Base-by-base conservation (phyloP, 2,888 invertebrate genomes). In the Dasypolia templi region DNA sequence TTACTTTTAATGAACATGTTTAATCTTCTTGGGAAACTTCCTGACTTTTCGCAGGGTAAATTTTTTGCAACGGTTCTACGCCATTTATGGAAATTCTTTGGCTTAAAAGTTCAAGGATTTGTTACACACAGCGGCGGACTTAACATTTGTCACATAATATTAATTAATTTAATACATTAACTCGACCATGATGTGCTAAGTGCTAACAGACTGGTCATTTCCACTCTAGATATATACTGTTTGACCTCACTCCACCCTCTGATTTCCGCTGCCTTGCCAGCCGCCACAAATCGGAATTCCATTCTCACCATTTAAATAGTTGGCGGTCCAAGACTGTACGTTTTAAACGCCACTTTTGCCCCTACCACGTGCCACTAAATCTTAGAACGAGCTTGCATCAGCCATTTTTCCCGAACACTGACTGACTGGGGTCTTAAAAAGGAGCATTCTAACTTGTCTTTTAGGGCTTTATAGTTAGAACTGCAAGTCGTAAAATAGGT, bases 1-100 rank as follows among this genome's bases (percentile, higher is more conserved):
- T 69, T 74, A 79, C 73, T 84, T 82, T 77, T 74, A 81, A 75
- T 79, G 61, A 58, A 72, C 75, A 68, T 58, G 42, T 77, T 66
- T 68, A 63, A 44, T 55, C 49, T 55, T 35, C 59, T 46, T n/a
- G 17, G 46, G 9, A 63, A 81, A 80, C 35, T 58, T 55, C 49
- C 55, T 61, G 46, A 63, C 68, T 75, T 80, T 67, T 42, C 39
- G 64, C 22, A 53, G 35, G 29, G 32, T 61, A 44, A 46, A 46
- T 77, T 77, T 56, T 59, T 81, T 49, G 11, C 19, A 53, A n/a
- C 29, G 53, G n/a, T 49, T 78, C 78, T 58, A 42, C 26, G 56
- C 19, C 14, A 35, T 71, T 75, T 78, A 56, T 70, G 78, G 32
- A 70, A 70, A 75, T 75, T 56, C 26, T 75, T 78, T 56, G 32